Evolutionary conservation across 2,113 vertebrate species (phyloP).

Genomic region (Colaptes auratus): DNA sequence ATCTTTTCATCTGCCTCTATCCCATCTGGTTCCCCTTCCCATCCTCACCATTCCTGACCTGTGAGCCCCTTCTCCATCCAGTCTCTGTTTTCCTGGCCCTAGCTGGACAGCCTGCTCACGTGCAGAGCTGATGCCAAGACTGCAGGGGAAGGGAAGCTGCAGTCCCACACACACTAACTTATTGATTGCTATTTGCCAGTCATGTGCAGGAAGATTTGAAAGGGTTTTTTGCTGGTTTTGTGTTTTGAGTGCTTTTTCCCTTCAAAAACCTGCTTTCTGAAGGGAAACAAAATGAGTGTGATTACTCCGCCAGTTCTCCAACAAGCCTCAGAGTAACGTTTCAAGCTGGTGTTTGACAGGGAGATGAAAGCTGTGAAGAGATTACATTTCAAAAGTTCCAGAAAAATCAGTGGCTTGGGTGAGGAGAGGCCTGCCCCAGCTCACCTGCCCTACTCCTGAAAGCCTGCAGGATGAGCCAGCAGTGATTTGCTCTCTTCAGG

Average conservation of each 20-base stretch:
- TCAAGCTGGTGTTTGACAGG: neutral
- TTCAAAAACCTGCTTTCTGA: neutral
- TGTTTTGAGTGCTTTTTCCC: neutral
- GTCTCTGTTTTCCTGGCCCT: neutral
- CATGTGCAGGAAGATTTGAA: neutral
- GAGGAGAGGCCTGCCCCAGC: accelerated
- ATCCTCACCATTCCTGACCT: neutral
- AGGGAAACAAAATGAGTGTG: neutral
- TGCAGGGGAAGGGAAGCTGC: neutral
- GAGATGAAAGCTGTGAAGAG: neutral
- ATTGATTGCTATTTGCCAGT: neutral
- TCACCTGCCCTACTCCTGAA: neutral
- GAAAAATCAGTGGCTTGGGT: neutral
- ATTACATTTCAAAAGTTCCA: neutral
- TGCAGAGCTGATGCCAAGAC: neutral
- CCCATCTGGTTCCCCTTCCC: neutral
- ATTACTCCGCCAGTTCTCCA: neutral
- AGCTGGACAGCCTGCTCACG: neutral
- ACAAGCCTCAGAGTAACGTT: neutral
- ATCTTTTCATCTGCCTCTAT: neutral
- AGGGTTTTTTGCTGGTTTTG: accelerated
- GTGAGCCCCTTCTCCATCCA: neutral
- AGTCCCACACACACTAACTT: accelerated
- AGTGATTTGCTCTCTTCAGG: neutral
- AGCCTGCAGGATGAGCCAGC: accelerated